Evolutionary conservation across 2,113 vertebrate species (phyloP).

Genomic region (Myiopsitta monachus): DNA sequence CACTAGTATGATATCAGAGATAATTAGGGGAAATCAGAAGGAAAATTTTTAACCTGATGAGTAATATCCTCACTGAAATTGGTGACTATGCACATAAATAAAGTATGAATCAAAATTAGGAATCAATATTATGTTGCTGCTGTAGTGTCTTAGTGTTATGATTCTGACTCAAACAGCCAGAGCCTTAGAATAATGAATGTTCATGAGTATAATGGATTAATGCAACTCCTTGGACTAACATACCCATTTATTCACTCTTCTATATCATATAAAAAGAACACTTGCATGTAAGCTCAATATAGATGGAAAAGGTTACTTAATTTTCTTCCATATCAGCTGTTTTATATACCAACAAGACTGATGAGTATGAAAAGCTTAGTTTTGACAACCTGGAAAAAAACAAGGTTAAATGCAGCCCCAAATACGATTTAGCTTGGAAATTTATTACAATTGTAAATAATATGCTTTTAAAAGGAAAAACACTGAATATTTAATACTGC

Average conservation of each 20-base stretch:
- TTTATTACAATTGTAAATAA: constrained; percentile 61
- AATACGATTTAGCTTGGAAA: neutral
- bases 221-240: neutral
- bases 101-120: neutral
- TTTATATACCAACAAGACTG: neutral
- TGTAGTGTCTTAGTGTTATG: neutral
- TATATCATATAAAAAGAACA: neutral
- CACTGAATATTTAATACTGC: constrained; percentile 69
- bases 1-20: neutral
- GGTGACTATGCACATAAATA: neutral
- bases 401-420: constrained; percentile 27
- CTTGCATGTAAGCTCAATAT: neutral
- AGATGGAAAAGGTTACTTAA: neutral
- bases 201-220: neutral
- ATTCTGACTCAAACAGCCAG: neutral
- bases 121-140: neutral
- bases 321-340: neutral
- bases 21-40: neutral
- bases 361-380: constrained; percentile 12
- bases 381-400: constrained; percentile 31
- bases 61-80: neutral
- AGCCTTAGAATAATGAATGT: neutral
- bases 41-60: neutral
- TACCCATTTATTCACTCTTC: neutral
- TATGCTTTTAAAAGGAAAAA: constrained; percentile 63